A percentile compares a stretch with the other conserved stretches of the same genome.
Evolutionary conservation across 2,797 vertebrate genomes (phyloP).

Genomic region (Lacerta viridis): DNA sequence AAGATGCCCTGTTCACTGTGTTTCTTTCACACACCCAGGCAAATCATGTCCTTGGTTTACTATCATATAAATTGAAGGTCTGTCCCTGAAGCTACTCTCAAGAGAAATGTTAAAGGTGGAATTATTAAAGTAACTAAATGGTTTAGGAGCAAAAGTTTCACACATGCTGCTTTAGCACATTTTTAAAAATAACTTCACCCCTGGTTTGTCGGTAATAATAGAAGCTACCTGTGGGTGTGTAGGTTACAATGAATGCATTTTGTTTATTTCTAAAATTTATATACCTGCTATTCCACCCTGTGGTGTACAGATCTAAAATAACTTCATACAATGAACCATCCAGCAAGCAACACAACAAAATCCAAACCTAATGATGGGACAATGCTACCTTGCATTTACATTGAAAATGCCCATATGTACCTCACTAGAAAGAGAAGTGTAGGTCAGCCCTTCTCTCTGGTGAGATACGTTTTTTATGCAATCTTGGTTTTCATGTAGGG

Average conservation of each 20-base stretch:
- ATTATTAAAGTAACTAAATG: slow-evolving; percentile 18
- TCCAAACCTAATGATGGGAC: neutral
- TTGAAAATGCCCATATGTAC: neutral
- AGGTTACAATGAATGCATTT: neutral
- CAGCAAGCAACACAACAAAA: neutral
- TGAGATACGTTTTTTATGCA: neutral
- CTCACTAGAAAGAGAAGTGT: slow-evolving; percentile 6
- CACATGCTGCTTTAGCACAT: slow-evolving; percentile 1
- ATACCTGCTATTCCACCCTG: neutral
- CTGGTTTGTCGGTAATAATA: neutral
- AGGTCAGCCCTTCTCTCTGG: neutral
- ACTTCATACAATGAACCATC: neutral
- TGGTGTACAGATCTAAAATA: neutral
- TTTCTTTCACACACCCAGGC: neutral
- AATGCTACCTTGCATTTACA: neutral
- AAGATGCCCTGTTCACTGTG: neutral
- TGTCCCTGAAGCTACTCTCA: neutral
- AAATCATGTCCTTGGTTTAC: slow-evolving; percentile 7
- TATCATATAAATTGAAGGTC: rapidly evolving
- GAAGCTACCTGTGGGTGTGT: neutral
- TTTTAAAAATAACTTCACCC: neutral
- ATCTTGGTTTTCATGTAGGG: neutral
- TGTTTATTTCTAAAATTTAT: neutral
- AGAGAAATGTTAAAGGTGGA: neutral
- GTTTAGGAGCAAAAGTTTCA: slow-evolving; percentile 17